Percentiles rank a stretch among this genome's conserved stretches.
Conservation (phyloP, 2,888 invertebrate genomes). For the Pogonocherus hispidulus region DNA sequence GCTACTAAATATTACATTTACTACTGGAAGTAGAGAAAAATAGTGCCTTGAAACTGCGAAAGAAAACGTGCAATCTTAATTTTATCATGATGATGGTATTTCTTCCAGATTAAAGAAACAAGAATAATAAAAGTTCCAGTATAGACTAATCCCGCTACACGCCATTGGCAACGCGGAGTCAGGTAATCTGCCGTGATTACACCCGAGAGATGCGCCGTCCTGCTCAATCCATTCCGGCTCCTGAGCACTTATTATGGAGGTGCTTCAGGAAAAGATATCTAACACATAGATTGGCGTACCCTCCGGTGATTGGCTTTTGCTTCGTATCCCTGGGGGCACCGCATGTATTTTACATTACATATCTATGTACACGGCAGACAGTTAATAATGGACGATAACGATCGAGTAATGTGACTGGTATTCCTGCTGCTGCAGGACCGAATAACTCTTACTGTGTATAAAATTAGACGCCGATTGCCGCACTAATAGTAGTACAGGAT, state of each 20-base stretch:
- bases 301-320: conserved; percentile 35
- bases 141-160: conserved; percentile 7
- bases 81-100: not conserved
- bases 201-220: conserved; percentile 47
- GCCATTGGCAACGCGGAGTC: conserved; percentile 41
- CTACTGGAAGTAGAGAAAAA: too few species aligned
- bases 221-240: conserved; percentile 20
- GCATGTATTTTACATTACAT: conserved; percentile 41
- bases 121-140: conserved; percentile 6
- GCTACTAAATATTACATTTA: too few species aligned
- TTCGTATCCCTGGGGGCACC: conserved; percentile 27
- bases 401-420: conserved; percentile 21
- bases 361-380: conserved; percentile 31
- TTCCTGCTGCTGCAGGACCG: not conserved
- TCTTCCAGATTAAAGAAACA: not conserved
- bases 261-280: conserved; percentile 36
- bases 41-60: too few species aligned
- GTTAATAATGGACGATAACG: conserved; percentile 43
- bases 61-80: too few species aligned
- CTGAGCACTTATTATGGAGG: conserved; percentile 32
- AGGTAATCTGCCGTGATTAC: conserved; percentile 54
- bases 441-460: not conserved
- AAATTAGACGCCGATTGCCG: conserved; percentile 19
- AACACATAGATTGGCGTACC: conserved; percentile 35
- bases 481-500: too few species aligned